phyloP scores from a whole-genome alignment of 2,888 invertebrate genomes.

The Sceliomorpha sp. region DNA sequence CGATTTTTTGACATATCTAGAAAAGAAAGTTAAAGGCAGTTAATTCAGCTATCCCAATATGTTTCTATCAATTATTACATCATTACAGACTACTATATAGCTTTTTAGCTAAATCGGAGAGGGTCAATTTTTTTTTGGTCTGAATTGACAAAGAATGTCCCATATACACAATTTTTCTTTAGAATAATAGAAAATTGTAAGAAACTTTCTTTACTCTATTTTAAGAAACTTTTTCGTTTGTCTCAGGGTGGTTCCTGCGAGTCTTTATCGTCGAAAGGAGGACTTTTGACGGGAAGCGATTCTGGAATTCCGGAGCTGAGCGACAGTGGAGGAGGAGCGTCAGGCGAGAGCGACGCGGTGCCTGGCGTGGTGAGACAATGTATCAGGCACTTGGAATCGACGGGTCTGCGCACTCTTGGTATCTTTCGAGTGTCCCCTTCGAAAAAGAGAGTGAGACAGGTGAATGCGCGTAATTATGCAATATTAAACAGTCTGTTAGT shows the following conservation, averaged over 20 bases:
- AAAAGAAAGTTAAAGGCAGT: too few species aligned
- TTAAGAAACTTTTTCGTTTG: not conserved
- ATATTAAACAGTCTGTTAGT: too few species aligned
- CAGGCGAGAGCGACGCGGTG: conserved; percentile 82
- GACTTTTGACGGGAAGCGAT: conserved; percentile 72
- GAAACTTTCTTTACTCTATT: too few species aligned
- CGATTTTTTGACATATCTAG: too few species aligned
- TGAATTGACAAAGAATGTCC: too few species aligned
- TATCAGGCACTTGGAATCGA: conserved; percentile 89
- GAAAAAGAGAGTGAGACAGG: conserved; percentile 95
- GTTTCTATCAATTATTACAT: too few species aligned
- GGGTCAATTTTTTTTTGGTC: too few species aligned
- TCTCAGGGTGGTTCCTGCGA: conserved; percentile 90
- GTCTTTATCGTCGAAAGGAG: conserved; percentile 82
- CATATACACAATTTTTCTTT: not conserved
- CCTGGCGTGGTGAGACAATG: conserved; percentile 90
- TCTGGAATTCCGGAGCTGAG: conserved; percentile 78
- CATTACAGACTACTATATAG: too few species aligned
- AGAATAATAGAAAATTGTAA: too few species aligned
- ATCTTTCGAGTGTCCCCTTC: conserved; percentile 96
- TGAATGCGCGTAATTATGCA: too few species aligned
- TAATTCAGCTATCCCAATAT: too few species aligned
- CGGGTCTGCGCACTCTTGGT: conserved; percentile 92
- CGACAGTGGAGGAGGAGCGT: conserved; percentile 81
- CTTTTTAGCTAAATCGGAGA: too few species aligned